Conservation (phyloP, 2,888 invertebrate species). For the Endotricha flammealis region DNA sequence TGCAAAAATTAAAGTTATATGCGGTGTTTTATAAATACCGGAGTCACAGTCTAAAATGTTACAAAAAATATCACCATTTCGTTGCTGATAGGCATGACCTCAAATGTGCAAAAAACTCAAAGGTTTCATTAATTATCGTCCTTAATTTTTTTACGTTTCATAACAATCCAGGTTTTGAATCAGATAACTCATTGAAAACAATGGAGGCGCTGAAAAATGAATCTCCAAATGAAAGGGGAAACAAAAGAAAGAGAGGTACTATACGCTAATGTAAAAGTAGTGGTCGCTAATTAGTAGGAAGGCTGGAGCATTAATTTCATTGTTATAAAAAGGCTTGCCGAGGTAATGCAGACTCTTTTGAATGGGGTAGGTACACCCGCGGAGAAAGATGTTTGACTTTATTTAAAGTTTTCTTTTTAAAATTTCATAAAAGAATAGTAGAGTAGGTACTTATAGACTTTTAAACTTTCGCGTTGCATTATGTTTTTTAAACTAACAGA, state of each 20-base stretch:
- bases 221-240: conserved; percentile 3
- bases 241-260: conserved; percentile 11
- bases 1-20: too few species aligned
- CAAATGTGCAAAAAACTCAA: too few species aligned
- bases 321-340: conserved; percentile 28
- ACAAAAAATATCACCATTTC: too few species aligned
- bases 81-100: too few species aligned
- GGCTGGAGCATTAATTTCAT: conserved; percentile 40
- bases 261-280: conserved; percentile 27
- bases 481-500: conserved; percentile 1
- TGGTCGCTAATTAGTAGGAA: conserved; percentile 39
- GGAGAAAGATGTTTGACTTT: conserved; percentile 3
- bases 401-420: too few species aligned
- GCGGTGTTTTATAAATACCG: too few species aligned
- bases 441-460: too few species aligned
- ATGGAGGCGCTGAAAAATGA: not conserved
- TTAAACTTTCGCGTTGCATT: too few species aligned
- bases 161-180: not conserved
- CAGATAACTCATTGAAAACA: not conserved
- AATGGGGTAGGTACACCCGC: conserved; percentile 12
- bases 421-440: too few species aligned
- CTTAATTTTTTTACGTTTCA: too few species aligned
- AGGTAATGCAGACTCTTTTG: conserved; percentile 20
- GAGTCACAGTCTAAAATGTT: too few species aligned
- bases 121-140: too few species aligned